These are phyloP conservation scores for Labia minor DNA, from an alignment of 2,888 invertebrate genomes.

Conservation along the genomic window DNA sequence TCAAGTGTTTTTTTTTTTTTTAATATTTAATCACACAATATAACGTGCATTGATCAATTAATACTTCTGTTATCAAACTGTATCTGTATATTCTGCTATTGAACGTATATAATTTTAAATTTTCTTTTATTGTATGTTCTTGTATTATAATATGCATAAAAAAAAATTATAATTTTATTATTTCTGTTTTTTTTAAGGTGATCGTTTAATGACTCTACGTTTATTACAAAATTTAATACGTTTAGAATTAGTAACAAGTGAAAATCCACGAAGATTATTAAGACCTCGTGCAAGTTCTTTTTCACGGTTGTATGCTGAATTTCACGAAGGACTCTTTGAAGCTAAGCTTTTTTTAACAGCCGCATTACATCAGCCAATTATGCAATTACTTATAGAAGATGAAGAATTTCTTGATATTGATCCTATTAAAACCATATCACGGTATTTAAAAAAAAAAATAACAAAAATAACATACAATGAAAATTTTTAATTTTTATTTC, in stretches of 20 bases:
- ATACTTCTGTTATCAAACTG: no score
- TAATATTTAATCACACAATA: no score
- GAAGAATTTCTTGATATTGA: conserved; percentile 88
- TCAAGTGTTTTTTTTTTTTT: no score
- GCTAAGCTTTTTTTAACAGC: conserved; percentile 88
- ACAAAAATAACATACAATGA: no score
- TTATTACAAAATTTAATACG: conserved; percentile 56
- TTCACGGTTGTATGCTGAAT: conserved; percentile 71
- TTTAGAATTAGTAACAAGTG: conserved; percentile 57
- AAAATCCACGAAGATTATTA: conserved; percentile 62
- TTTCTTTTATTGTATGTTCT: not conserved
- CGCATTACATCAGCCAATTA: conserved; percentile 81
- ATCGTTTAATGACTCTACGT: conserved; percentile 41
- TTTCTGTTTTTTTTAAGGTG: conserved; percentile 15
- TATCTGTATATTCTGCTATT: no score
- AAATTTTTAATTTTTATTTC: not conserved
- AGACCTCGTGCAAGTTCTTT: conserved; percentile 80
- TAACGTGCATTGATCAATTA: no score
- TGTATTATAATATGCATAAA: not conserved
- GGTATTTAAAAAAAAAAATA: conserved; percentile 38
- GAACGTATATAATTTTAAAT: no score
- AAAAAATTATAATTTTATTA: no score
- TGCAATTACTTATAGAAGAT: conserved; percentile 80
- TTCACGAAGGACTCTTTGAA: conserved; percentile 80
- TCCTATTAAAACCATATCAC: conserved; percentile 68